phyloP scores from a whole-genome alignment of 2,888 invertebrate species.

The Lottia gigantea region DNA sequence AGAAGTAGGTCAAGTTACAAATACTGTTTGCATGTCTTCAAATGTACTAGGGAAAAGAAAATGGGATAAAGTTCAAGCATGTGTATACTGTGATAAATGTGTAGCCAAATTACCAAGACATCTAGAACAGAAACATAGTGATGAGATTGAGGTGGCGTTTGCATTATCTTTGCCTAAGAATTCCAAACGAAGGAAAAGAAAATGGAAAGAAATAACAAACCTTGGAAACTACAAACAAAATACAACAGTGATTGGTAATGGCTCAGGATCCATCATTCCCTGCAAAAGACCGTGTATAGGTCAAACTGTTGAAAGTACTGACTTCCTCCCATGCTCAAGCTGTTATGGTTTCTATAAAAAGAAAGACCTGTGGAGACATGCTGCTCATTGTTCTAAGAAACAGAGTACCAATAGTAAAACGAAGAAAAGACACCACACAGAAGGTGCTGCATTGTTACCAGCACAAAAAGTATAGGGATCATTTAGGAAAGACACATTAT shows the following conservation, averaged over 20 bases:
- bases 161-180: constrained; percentile 6
- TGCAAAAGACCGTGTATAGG: background rate
- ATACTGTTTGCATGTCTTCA: background rate
- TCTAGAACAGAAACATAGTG: constrained; percentile 4
- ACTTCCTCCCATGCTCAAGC: background rate
- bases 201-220: constrained; percentile 5
- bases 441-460: constrained; percentile 1
- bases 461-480: background rate
- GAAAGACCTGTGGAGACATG: constrained; percentile 5
- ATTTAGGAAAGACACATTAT: background rate
- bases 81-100: constrained; percentile 4
- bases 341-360: background rate
- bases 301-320: background rate
- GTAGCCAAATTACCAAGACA: constrained; percentile 11
- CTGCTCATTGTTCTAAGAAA: constrained; percentile 5
- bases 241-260: constrained; percentile 2
- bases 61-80: constrained; percentile 9
- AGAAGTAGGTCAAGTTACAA: background rate
- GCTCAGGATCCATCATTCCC: background rate
- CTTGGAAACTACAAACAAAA: constrained; percentile 8
- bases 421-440: constrained; percentile 1
- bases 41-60: background rate
- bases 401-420: background rate
- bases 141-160: constrained; percentile 8
- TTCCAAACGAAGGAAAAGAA: background rate